phyloP scores from a whole-genome alignment of 92 coral and sea anemone genomes.

The Siderastrea radians region DNA sequence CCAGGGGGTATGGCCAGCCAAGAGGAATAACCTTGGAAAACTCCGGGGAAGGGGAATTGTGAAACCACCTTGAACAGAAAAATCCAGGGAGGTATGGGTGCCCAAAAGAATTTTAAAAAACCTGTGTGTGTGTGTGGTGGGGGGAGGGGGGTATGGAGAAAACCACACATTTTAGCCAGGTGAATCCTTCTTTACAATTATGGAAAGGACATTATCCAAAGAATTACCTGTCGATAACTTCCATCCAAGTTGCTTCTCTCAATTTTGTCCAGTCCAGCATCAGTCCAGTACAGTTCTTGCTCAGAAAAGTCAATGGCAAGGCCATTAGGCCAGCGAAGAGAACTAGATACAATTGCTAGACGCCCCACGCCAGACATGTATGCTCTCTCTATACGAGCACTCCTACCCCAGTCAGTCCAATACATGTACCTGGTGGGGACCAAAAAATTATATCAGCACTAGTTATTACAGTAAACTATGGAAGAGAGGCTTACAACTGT shows the following conservation, averaged over 20 bases:
- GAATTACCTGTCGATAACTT: constrained; percentile 67
- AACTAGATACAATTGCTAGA: constrained; percentile 50
- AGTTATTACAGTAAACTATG: neutral
- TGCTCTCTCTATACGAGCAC: constrained; percentile 82
- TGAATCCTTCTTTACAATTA: no score
- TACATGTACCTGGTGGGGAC: constrained; percentile 76
- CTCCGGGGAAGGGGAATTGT: no score
- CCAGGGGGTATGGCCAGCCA: no score
- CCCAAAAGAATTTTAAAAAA: no score
- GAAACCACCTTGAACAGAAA: no score
- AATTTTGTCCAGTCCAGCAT: constrained; percentile 89
- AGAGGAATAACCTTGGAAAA: no score
- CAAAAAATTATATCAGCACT: neutral
- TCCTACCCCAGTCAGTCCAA: constrained; percentile 97
- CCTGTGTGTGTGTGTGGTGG: no score
- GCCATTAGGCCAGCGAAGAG: constrained; percentile 93
- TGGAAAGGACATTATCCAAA: no score
- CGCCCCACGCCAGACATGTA: constrained; percentile 83
- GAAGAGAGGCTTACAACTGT: neutral
- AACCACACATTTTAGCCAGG: no score
- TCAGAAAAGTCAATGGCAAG: constrained; percentile 77
- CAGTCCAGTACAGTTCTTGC: constrained; percentile 92
- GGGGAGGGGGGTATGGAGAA: no score
- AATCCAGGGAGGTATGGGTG: no score
- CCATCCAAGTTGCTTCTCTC: constrained; percentile 86